Evolutionary conservation across 2,888 invertebrate species (phyloP).

Genomic region (Perdita meconis): DNA sequence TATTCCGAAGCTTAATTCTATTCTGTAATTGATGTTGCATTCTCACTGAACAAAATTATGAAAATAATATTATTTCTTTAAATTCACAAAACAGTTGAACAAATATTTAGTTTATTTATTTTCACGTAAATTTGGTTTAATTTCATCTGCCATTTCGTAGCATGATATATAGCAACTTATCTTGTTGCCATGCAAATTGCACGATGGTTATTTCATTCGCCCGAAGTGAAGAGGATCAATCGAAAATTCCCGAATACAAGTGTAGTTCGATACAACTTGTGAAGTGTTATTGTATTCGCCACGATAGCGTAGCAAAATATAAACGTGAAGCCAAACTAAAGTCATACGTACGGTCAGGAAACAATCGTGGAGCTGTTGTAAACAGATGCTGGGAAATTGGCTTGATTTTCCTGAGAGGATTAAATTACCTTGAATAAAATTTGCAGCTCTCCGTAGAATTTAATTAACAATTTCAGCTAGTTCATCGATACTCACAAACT

Average conservation of each 20-base stretch:
- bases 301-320: slow-evolving; percentile 14
- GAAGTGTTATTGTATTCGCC: slow-evolving; percentile 36
- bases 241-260: slow-evolving; percentile 28
- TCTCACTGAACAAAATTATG: no score
- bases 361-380: slow-evolving; percentile 10
- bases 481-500: neutral
- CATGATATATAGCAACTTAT: neutral
- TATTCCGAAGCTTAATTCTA: no score
- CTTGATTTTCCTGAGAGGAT: slow-evolving; percentile 4
- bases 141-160: neutral
- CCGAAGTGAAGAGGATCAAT: neutral
- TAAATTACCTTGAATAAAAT: neutral
- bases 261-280: slow-evolving; percentile 23
- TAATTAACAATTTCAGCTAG: neutral
- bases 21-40: no score
- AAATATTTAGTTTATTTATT: no score
- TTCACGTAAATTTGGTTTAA: neutral
- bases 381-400: slow-evolving; percentile 3
- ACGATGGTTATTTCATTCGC: neutral
- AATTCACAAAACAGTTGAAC: no score
- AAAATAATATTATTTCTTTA: no score
- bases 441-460: neutral
- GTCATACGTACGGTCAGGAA: slow-evolving; percentile 12
- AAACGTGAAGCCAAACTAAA: neutral
- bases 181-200: neutral